Conservation (phyloP, 2,888 invertebrate genomes). For the Apotomis capreana region DNA sequence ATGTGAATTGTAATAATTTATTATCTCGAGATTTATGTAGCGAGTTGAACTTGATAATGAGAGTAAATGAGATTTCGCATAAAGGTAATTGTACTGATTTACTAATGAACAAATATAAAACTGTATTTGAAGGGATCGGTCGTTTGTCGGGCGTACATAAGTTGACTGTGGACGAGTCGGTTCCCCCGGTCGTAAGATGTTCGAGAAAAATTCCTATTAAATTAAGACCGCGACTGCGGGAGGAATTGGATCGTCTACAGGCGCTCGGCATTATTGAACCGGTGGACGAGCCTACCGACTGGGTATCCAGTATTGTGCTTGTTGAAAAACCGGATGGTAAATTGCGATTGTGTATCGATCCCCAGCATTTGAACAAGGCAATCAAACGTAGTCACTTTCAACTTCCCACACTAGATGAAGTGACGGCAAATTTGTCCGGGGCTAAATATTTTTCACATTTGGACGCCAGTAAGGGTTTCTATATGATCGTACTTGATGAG, state of each 20-base stretch:
- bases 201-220: slow-evolving; percentile 33
- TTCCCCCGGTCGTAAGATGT: slow-evolving; percentile 20
- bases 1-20: slow-evolving; percentile 7
- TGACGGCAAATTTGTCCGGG: slow-evolving; percentile 34
- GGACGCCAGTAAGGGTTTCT: slow-evolving; percentile 42
- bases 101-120: background rate
- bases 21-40: slow-evolving; percentile 3
- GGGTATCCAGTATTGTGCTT: slow-evolving; percentile 30
- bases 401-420: slow-evolving; percentile 42
- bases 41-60: slow-evolving; percentile 5
- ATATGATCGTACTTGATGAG: slow-evolving; percentile 31
- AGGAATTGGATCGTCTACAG: slow-evolving; percentile 31
- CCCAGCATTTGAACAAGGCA: slow-evolving; percentile 36
- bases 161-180: slow-evolving; percentile 8
- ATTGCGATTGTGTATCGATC: slow-evolving; percentile 32
- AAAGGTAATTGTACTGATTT: background rate
- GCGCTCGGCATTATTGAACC: slow-evolving; percentile 14
- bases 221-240: slow-evolving; percentile 18
- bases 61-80: slow-evolving; percentile 2
- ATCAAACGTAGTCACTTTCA: slow-evolving; percentile 43
- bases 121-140: slow-evolving; percentile 18
- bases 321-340: slow-evolving; percentile 30
- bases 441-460: slow-evolving; percentile 38
- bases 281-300: slow-evolving; percentile 33
- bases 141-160: slow-evolving; percentile 16